Evolutionary conservation across 2,888 invertebrate species (phyloP).

Genomic region (Lordiphosa andalusiaca): DNA sequence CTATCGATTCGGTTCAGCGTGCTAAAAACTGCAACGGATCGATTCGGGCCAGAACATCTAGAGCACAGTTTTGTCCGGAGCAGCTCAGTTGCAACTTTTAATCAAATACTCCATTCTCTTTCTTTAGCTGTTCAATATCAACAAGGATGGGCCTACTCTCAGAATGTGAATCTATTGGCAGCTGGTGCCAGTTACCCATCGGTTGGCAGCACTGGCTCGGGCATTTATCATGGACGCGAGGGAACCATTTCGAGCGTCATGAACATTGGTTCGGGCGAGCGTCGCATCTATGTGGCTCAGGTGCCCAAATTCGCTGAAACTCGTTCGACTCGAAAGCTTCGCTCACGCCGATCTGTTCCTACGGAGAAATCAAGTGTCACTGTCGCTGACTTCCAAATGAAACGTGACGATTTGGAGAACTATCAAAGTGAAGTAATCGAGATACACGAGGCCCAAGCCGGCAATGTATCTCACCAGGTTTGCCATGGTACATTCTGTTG

Average conservation of each 20-base stretch:
- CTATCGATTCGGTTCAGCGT: too few species aligned
- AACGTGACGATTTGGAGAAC: constrained; percentile 60
- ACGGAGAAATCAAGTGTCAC: neutral
- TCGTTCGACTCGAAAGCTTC: neutral
- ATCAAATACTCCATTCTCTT: constrained; percentile 70
- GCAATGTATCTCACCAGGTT: constrained; percentile 12
- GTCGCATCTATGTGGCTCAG: constrained; percentile 62
- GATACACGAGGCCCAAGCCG: constrained; percentile 3
- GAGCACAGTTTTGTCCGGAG: too few species aligned
- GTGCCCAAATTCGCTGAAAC: constrained; percentile 59
- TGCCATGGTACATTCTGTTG: constrained; percentile 67
- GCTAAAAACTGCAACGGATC: too few species aligned
- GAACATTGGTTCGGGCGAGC: constrained; percentile 51
- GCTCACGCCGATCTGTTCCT: constrained; percentile 6
- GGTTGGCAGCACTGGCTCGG: constrained; percentile 86
- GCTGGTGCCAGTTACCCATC: constrained; percentile 85
- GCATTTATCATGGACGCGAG: constrained; percentile 84
- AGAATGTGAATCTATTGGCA: constrained; percentile 86
- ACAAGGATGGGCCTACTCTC: constrained; percentile 85
- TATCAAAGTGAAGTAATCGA: constrained; percentile 45
- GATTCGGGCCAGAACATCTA: too few species aligned
- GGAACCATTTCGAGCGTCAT: constrained; percentile 65
- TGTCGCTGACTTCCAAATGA: constrained; percentile 39
- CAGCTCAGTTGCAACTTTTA: neutral
- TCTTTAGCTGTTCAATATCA: constrained; percentile 83